These are phyloP conservation scores for Leucophenga montana DNA, from an alignment of 2,888 invertebrate genomes.

Conservation along the genomic window DNA sequence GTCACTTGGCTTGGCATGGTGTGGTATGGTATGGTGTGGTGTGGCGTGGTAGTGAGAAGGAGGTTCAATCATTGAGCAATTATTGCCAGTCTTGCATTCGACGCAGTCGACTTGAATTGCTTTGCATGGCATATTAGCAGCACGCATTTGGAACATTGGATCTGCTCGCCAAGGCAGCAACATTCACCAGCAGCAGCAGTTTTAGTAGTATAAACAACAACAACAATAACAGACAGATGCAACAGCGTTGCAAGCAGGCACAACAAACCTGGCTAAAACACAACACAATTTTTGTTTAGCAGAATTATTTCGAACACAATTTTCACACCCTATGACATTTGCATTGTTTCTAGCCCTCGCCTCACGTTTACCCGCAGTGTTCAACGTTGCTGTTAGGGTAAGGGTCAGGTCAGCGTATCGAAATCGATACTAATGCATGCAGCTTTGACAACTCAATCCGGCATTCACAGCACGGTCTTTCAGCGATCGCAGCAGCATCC, in stretches of 20 bases:
- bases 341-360: constrained; percentile 17
- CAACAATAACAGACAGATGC: background rate
- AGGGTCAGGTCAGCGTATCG: background rate
- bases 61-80: too few relatives aligned
- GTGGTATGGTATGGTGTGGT: too few relatives aligned
- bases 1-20: too few relatives aligned
- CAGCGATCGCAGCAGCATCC: too few relatives aligned
- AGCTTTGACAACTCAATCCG: too few relatives aligned
- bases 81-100: too few relatives aligned
- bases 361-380: background rate
- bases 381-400: background rate
- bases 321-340: constrained; percentile 67
- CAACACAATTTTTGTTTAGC: constrained; percentile 5
- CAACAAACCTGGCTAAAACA: constrained; percentile 43
- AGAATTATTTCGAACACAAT: constrained; percentile 68
- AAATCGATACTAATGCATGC: background rate
- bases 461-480: too few relatives aligned
- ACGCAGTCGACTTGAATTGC: constrained; percentile 18
- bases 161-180: background rate
- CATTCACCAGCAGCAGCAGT: constrained; percentile 21
- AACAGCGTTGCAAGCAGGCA: constrained; percentile 36
- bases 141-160: background rate
- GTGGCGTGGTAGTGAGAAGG: too few relatives aligned
- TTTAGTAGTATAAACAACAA: constrained; percentile 31
- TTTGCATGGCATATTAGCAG: constrained; percentile 55